Base-by-base conservation (phyloP, 2,113 vertebrate genomes). In the Plotosus lineatus region DNA sequence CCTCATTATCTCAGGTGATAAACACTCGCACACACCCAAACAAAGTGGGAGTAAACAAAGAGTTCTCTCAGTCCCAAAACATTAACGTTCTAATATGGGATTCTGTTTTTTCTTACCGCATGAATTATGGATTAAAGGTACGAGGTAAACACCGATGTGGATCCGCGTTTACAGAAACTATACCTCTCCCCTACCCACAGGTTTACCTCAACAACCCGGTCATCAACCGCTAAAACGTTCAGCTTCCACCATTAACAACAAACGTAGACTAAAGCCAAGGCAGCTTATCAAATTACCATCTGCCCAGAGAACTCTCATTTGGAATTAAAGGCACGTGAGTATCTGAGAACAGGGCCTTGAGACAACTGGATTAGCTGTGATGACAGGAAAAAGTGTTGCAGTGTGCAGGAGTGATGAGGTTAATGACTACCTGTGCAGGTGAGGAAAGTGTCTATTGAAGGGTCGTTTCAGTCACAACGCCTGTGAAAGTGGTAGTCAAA, bases 401-500 rank as follows among this genome's bases (percentile, higher is more conserved):
- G 73, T 58, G 69, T 65, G 73, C 88, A 38, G 60, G 40, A 77
- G 88, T 89, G 90, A 92, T 40, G 90, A 92, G 88, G 90, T 77
- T 91, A 84, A 0, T 89, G 84, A 85, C 89, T 92, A 93, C 91
- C 92, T 92, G 89, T 81, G 1, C 87, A 90, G 87, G 88, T 90
- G 90, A 92, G 87, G 88, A 69, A 26, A 75, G 75, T 72, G 4
- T 0, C 85, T 89, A 89, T 90, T 90, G 86, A 91, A 90, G 89
- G 73, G 89, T 88, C 88, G 83, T 33, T 85, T 85, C 80, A 90
- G 88, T 93, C 92, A 92, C 92, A 92, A 89, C 85, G 91, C 90
- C 89, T 92, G 88, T 93, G 92, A 93, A 33, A 53, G 73, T 83
- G 14, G 68, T 31, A 55, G 61, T 73, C 65, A 75, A 46, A 80